Base-by-base conservation (phyloP, 2,797 vertebrate species). In the Antennarius maculatus region DNA sequence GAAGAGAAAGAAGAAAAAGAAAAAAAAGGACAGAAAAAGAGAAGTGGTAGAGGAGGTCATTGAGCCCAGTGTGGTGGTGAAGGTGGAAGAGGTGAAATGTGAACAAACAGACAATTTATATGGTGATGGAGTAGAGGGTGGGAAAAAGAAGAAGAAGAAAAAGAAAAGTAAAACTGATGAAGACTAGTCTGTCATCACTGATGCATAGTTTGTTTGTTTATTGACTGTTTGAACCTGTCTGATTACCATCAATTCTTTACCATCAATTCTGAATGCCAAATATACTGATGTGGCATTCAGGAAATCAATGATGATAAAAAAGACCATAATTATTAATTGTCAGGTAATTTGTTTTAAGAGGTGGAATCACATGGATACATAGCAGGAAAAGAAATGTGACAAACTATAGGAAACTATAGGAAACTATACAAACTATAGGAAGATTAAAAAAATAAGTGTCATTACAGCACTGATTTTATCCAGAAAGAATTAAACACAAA, bases 1-100 rank as follows among this genome's bases (percentile, higher is more conserved):
- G 69, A 91, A 48, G 69, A 91, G 76, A 74, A 92, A 76, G 76
- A 86, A 77, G 78, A 86, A 79, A 66, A 78, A 85, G 81, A 89
- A 80, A 67, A 83, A 88, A n/a, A 83, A 84, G 28, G 80, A 88
- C 18, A 86, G 76, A 18, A 74, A 83, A 7, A 50, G 59, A 42
- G 62, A 77, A 8, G 82, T 69, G 59, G 70, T 41, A 60, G 84
- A 80, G 55, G 63, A 68, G 42, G 80, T 59, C 7, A 14, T 77
- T n/a, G 78, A 89, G 75, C 50, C 52, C 9, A 53, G 51, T 4
- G 61, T 80, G 47, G 58, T 1, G 2, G 17, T 61, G 5, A 87
- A 89, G 56, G 48, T 68, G 61, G 79, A 86, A 27, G 62, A 28
- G 0, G 69, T 89, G 41, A 92, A 89, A 78, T 8, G 1, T 27